Evolutionary conservation across 2,888 invertebrate genomes (phyloP).

Genomic region (Stegana nigrithorax): DNA sequence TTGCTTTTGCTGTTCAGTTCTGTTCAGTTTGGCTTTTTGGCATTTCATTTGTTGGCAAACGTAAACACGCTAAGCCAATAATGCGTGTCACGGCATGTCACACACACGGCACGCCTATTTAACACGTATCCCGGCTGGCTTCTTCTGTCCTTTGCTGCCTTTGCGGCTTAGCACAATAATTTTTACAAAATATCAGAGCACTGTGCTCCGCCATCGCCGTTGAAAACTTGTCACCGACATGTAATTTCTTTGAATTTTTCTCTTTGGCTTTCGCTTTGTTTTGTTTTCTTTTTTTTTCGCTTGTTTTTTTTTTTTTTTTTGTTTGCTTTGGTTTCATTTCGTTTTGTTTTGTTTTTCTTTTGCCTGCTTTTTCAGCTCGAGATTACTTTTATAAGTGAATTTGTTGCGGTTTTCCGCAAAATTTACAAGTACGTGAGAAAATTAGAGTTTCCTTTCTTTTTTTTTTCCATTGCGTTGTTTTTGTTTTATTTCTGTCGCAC

Average conservation of each 20-base stretch:
- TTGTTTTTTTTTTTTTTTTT: conserved; percentile 5
- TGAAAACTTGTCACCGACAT: conserved; percentile 54
- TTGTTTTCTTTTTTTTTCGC: conserved; percentile 18
- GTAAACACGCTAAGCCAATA: too few relatives aligned
- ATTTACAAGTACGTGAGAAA: conserved; percentile 60
- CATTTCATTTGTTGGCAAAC: too few relatives aligned
- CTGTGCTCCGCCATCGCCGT: background rate
- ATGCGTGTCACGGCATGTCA: too few relatives aligned
- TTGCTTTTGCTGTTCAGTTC: too few relatives aligned
- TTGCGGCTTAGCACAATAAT: too few relatives aligned
- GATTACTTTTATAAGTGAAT: conserved; percentile 60
- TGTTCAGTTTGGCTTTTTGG: too few relatives aligned
- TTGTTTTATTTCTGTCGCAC: too few relatives aligned
- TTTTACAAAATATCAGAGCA: too few relatives aligned
- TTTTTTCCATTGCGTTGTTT: too few relatives aligned
- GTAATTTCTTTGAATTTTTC: conserved; percentile 34
- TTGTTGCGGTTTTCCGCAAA: conserved; percentile 60
- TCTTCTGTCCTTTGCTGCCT: too few relatives aligned
- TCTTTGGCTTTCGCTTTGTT: conserved; percentile 19
- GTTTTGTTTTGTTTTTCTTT: conserved; percentile 28
- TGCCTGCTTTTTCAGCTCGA: conserved; percentile 55
- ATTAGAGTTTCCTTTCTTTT: conserved; percentile 57
- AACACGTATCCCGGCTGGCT: too few relatives aligned
- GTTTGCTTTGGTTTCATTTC: background rate
- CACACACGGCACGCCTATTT: too few relatives aligned